These are phyloP conservation scores for Peromyscus eremicus DNA, from an alignment of 2,797 vertebrate genomes.

Conservation along the genomic window DNA sequence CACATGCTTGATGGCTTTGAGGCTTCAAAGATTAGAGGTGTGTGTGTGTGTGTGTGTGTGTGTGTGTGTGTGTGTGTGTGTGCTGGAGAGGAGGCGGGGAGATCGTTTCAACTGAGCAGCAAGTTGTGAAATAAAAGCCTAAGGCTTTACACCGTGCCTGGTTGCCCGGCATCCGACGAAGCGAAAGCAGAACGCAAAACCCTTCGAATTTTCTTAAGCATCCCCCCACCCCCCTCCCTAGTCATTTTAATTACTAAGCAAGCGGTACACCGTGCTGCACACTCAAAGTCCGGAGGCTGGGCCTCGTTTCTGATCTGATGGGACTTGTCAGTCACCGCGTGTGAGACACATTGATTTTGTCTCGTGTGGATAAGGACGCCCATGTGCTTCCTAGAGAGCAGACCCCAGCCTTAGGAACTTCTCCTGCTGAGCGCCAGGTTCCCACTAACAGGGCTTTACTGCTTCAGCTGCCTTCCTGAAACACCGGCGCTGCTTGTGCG, in stretches of 20 bases:
- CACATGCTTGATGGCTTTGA: conserved; percentile 32
- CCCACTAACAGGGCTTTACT: conserved; percentile 50
- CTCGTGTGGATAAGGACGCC: conserved; percentile 22
- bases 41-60: not conserved
- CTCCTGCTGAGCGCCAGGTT: conserved; percentile 49
- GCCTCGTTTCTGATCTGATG: conserved; percentile 18
- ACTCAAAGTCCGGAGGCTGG: not conserved
- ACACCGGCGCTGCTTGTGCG: conserved; percentile 73
- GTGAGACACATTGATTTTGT: conserved; percentile 58
- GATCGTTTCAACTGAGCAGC: not conserved
- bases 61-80: not conserved
- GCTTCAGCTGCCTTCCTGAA: not conserved
- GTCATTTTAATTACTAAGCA: conserved; percentile 42
- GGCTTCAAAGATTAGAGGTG: conserved; percentile 59
- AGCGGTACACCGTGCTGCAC: not conserved
- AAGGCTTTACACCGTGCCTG: not conserved
- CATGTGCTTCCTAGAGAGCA: conserved; percentile 53
- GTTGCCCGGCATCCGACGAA: conserved; percentile 35
- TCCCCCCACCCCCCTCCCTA: not conserved
- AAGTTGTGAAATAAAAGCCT: conserved; percentile 58
- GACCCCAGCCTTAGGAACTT: conserved; percentile 82
- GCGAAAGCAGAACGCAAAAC: conserved; percentile 75
- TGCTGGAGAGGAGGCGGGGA: not conserved
- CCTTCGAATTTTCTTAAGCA: conserved; percentile 58
- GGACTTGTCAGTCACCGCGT: conserved; percentile 20